phyloP scores from a whole-genome alignment of 2,888 invertebrate species.

The Bombylius discolor region DNA sequence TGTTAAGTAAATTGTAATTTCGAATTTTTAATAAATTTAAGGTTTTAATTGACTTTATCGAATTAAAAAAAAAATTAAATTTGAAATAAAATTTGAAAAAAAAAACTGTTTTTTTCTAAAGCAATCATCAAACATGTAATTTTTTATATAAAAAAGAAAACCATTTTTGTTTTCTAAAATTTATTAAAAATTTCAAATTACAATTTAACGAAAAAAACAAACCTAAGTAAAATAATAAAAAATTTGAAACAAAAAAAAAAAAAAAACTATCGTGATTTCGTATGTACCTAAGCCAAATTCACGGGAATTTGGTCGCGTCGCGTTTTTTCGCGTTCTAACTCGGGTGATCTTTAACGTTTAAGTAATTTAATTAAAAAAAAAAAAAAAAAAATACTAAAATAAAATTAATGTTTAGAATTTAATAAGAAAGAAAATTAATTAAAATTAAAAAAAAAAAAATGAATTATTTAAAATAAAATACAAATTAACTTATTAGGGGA shows the following conservation, averaged over 20 bases:
- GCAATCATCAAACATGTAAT: too few species aligned
- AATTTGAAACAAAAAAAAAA: slow-evolving; percentile 9
- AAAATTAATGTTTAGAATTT: too few species aligned
- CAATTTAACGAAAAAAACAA: slow-evolving; percentile 15
- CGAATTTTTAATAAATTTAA: too few species aligned
- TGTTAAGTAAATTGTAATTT: too few species aligned
- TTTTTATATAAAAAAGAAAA: too few species aligned
- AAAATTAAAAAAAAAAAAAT: neutral
- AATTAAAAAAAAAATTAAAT: too few species aligned
- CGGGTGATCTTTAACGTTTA: slow-evolving; percentile 37
- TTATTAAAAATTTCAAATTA: slow-evolving; percentile 15
- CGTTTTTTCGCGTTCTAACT: slow-evolving; percentile 31
- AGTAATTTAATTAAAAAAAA: slow-evolving; percentile 11
- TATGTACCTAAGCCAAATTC: slow-evolving; percentile 39
- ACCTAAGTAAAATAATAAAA: slow-evolving; percentile 9
- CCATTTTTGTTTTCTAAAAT: neutral
- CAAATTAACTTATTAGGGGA: neutral
- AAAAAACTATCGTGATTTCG: slow-evolving; percentile 35
- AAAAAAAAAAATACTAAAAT: neutral
- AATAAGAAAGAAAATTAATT: neutral
- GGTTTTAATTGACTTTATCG: too few species aligned
- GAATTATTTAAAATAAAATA: neutral
- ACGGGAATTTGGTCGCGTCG: slow-evolving; percentile 39
- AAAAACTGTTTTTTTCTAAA: too few species aligned
- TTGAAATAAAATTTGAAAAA: too few species aligned